Percentiles rank a stretch among this genome's conserved stretches.
Conservation (phyloP, 2,797 vertebrate species). For the Streptopelia turtur region DNA sequence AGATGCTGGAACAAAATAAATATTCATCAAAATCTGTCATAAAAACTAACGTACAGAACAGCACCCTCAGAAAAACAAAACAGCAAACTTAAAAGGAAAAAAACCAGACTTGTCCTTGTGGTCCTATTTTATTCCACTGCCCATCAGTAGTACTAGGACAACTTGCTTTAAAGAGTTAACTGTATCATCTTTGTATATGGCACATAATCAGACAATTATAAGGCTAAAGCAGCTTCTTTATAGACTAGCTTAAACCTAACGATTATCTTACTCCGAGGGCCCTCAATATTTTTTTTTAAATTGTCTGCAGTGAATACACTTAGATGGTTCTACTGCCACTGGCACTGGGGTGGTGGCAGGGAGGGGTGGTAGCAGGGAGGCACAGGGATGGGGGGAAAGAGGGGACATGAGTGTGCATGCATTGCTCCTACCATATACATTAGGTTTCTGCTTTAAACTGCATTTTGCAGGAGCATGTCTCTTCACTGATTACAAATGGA, state of each 20-base stretch:
- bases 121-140: neutral
- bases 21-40: neutral
- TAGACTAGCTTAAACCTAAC: neutral
- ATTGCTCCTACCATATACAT: neutral
- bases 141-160: neutral
- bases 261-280: neutral
- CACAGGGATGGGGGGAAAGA: neutral
- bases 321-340: neutral
- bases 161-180: neutral
- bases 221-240: neutral
- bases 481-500: neutral
- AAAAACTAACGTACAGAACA: neutral
- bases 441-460: neutral
- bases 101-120: neutral
- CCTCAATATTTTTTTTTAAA: neutral
- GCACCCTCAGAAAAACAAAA: neutral
- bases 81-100: neutral
- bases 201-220: neutral
- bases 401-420: rapidly evolving
- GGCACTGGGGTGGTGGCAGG: neutral
- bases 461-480: neutral
- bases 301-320: neutral
- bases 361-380: too few relatives aligned
- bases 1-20: neutral
- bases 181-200: neutral